phyloP scores from a whole-genome alignment of 2,888 invertebrate species.

The Lasiommata megera region DNA sequence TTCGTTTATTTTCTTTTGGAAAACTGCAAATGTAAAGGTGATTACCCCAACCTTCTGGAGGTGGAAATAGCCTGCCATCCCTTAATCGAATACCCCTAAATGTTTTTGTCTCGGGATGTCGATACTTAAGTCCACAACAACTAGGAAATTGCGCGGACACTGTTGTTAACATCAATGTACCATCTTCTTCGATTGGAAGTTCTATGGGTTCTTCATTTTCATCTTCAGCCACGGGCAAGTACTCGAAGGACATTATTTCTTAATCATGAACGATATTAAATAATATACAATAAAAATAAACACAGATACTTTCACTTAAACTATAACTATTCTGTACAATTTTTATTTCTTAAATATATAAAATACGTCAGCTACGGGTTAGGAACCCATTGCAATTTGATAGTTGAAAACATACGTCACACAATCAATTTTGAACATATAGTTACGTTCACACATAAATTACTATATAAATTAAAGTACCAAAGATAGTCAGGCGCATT shows the following conservation, averaged over 20 bases:
- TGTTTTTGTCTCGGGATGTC: conserved; percentile 95
- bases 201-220: conserved; percentile 99
- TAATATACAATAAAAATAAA: conserved; percentile 68
- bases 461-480: conserved; percentile 44
- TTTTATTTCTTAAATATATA: conserved; percentile 74
- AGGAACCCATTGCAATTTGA: conserved; percentile 78
- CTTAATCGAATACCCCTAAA: conserved; percentile 94
- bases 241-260: conserved; percentile 82
- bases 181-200: conserved; percentile 97
- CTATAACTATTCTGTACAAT: conserved; percentile 77
- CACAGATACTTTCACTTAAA: conserved; percentile 69
- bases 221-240: conserved; percentile 97
- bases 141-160: conserved; percentile 98
- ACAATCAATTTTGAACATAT: conserved; percentile 48
- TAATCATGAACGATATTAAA: conserved; percentile 71
- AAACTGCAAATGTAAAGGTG: conserved; percentile 90
- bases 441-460: conserved; percentile 38
- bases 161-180: conserved; percentile 94
- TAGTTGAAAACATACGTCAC: conserved; percentile 74
- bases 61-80: conserved; percentile 95
- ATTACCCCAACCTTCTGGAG: conserved; percentile 92
- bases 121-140: conserved; percentile 96
- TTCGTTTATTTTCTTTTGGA: conserved; percentile 96
- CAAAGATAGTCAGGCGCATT: conserved; percentile 49
- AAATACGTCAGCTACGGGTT: conserved; percentile 81